Evolutionary conservation across 2,888 invertebrate species (phyloP).

Genomic region (Lypha dubia): DNA sequence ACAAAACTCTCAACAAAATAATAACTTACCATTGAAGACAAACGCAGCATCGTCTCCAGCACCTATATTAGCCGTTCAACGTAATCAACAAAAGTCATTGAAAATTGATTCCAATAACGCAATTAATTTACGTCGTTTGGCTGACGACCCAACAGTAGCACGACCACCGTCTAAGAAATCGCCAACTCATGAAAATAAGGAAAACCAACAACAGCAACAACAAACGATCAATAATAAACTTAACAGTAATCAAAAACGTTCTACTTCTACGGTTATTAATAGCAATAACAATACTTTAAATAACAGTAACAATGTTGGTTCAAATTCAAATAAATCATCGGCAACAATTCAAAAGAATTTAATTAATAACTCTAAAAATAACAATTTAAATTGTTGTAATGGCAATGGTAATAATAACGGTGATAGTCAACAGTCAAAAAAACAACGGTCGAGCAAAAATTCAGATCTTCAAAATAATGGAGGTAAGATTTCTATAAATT

Average conservation of each 20-base stretch:
- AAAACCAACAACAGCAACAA: constrained; percentile 71
- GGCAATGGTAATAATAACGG: constrained; percentile 31
- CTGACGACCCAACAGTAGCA: constrained; percentile 40
- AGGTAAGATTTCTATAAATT: constrained; percentile 52
- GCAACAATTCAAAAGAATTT: constrained; percentile 61
- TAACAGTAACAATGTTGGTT: constrained; percentile 37
- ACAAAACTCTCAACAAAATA: constrained; percentile 77
- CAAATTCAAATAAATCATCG: constrained; percentile 52
- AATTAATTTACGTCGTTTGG: constrained; percentile 40
- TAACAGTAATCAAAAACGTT: constrained; percentile 66
- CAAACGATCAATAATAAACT: constrained; percentile 39
- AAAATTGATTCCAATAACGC: constrained; percentile 52
- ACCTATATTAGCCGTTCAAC: constrained; percentile 62
- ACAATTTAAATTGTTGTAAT: constrained; percentile 30
- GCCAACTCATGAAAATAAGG: constrained; percentile 83
- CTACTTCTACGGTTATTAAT: constrained; percentile 58
- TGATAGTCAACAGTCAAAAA: constrained; percentile 52
- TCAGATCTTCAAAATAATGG: constrained; percentile 54
- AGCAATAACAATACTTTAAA: constrained; percentile 67
- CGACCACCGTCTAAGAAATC: constrained; percentile 80
- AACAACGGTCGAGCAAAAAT: constrained; percentile 61
- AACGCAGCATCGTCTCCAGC: neutral
- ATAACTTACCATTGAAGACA: constrained; percentile 34
- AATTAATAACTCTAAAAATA: constrained; percentile 54
- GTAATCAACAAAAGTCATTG: constrained; percentile 55